phyloP scores from a whole-genome alignment of 2,113 vertebrate genomes.

The Callionymus lyra region DNA sequence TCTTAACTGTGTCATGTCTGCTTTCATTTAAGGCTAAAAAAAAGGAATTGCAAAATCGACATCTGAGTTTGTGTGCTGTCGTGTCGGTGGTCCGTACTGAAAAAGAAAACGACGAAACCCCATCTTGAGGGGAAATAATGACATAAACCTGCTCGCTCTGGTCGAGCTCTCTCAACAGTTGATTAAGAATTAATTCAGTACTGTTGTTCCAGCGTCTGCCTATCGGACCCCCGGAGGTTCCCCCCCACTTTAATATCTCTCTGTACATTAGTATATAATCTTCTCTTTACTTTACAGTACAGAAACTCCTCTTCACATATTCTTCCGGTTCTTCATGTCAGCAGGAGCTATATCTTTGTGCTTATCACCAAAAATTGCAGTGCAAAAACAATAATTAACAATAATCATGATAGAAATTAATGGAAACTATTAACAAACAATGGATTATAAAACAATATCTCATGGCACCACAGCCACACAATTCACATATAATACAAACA shows the following conservation, averaged over 20 bases:
- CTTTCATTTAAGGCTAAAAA: slow-evolving; percentile 27
- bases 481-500: slow-evolving; percentile 99
- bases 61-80: slow-evolving; percentile 14
- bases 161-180: neutral
- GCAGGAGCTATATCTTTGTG: slow-evolving; percentile 98
- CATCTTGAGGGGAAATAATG: slow-evolving; percentile 19
- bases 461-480: slow-evolving; percentile 96
- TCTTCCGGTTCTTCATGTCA: slow-evolving; percentile 91
- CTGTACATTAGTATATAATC: slow-evolving; percentile 73
- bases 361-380: slow-evolving; percentile 99
- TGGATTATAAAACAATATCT: slow-evolving; percentile 90
- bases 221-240: slow-evolving; percentile 20
- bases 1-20: slow-evolving; percentile 18
- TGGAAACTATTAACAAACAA: slow-evolving; percentile 74
- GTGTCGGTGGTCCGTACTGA: slow-evolving; percentile 1
- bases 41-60: slow-evolving; percentile 23
- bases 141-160: neutral
- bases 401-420: slow-evolving; percentile 60
- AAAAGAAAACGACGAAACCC: slow-evolving; percentile 1
- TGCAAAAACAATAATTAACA: slow-evolving; percentile 93
- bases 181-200: neutral
- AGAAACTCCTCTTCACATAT: slow-evolving; percentile 89
- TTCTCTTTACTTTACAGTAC: slow-evolving; percentile 83
- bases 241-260: slow-evolving; percentile 62
- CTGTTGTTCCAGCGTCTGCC: too few relatives aligned